Conservation (phyloP, 1,140 invertebrate genomes). For the Scaptodrosophila lebanonensis region DNA sequence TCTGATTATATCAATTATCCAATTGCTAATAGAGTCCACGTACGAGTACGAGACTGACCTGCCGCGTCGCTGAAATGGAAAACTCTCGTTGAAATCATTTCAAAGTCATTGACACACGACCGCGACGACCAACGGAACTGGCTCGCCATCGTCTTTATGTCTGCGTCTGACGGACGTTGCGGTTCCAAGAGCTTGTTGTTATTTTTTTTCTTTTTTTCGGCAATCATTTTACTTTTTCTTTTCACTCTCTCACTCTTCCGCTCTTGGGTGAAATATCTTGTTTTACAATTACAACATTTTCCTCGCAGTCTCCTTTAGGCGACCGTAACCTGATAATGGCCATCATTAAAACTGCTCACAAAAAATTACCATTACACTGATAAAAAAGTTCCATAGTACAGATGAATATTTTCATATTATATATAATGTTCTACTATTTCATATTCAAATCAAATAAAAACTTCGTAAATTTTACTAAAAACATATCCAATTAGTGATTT, state of each 20-base stretch:
- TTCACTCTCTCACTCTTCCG: constrained; percentile 28
- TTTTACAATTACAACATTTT: constrained; percentile 27
- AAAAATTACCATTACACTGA: no score
- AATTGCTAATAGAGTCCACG: constrained; percentile 69
- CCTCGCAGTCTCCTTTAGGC: constrained; percentile 1
- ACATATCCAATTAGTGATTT: no score
- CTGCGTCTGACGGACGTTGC: constrained; percentile 26
- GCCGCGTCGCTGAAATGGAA: constrained; percentile 50
- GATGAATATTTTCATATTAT: no score
- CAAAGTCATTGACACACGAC: constrained; percentile 67
- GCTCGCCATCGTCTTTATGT: constrained; percentile 24
- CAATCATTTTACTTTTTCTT: constrained; percentile 70
- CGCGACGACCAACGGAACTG: constrained; percentile 19
- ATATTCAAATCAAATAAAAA: no score
- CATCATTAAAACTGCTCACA: no score
- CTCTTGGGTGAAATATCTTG: constrained; percentile 57
- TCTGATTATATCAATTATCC: constrained; percentile 71
- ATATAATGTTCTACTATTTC: no score
- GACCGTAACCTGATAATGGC: background rate
- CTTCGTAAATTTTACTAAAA: no score
- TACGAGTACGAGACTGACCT: constrained; percentile 19
- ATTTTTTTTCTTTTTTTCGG: constrained; percentile 33
- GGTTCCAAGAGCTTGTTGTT: constrained; percentile 21
- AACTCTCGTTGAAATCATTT: constrained; percentile 67
- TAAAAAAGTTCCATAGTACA: no score